Percentiles rank a stretch among this genome's conserved stretches.
Evolutionary conservation across 2,797 vertebrate species (phyloP).

Genomic region (Tarsius wallacei): DNA sequence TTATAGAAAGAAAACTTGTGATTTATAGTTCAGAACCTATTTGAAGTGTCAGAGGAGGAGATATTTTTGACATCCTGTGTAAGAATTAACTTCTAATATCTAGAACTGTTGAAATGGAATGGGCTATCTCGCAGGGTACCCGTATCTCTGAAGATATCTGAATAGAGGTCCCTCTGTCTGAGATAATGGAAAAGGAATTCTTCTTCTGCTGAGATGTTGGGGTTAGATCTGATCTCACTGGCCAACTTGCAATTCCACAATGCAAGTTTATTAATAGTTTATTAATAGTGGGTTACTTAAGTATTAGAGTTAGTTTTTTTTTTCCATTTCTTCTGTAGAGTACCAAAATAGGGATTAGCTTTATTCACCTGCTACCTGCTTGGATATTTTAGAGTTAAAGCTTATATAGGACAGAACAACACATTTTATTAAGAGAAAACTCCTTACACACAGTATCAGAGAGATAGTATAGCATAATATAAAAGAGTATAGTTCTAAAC

Average conservation of each 20-base stretch:
- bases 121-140: not conserved
- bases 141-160: not conserved
- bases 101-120: not conserved
- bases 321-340: not conserved
- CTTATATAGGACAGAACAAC: not conserved
- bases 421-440: not conserved
- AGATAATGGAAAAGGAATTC: not conserved
- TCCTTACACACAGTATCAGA: not conserved
- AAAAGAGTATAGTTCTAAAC: not conserved
- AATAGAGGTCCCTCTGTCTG: not conserved
- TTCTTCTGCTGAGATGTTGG: not conserved
- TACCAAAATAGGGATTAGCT: not conserved
- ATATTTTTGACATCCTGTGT: not conserved
- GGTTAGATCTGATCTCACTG: not conserved
- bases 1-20: not conserved
- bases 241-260: not conserved
- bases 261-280: not conserved
- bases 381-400: not conserved
- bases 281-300: not conserved
- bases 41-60: not conserved
- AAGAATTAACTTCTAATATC: not conserved
- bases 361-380: not conserved
- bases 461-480: not conserved
- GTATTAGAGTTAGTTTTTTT: not conserved
- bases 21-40: not conserved